Percentiles rank a stretch among this genome's conserved stretches.
phyloP scores from a whole-genome alignment of 2,113 vertebrate genomes.

The Solea senegalensis region DNA sequence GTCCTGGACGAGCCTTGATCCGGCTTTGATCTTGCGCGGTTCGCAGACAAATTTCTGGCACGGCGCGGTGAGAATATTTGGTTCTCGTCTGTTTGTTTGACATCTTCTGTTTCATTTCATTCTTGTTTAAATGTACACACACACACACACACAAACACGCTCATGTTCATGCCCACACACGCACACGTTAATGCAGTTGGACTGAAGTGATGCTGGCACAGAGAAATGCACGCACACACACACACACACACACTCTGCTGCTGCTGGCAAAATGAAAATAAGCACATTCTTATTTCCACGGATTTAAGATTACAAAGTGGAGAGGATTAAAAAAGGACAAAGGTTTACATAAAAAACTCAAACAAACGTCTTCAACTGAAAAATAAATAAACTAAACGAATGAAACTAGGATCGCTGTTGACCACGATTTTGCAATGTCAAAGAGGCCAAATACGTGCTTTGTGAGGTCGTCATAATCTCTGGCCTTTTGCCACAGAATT shows the following conservation, averaged over 20 bases:
- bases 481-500: too few species aligned
- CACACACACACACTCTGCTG: neutral
- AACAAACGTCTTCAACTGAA: too few species aligned
- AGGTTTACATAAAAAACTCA: too few species aligned
- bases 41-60: conserved; percentile 19
- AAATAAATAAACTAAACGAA: too few species aligned
- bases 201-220: neutral
- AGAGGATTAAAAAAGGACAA: too few species aligned
- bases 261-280: too few species aligned
- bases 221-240: neutral
- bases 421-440: too few species aligned
- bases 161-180: conserved; percentile 9
- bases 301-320: too few species aligned
- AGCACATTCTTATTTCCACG: too few species aligned
- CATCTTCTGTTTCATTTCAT: conserved; percentile 7
- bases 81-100: conserved; percentile 30
- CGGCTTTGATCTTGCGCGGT: conserved; percentile 21
- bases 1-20: conserved; percentile 28
- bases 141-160: neutral
- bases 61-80: conserved; percentile 18
- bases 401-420: too few species aligned
- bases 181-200: neutral
- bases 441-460: too few species aligned
- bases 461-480: too few species aligned
- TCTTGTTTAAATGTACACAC: neutral